Conservation (phyloP, 2,888 invertebrate genomes). For the Macrophya alboannulata region DNA sequence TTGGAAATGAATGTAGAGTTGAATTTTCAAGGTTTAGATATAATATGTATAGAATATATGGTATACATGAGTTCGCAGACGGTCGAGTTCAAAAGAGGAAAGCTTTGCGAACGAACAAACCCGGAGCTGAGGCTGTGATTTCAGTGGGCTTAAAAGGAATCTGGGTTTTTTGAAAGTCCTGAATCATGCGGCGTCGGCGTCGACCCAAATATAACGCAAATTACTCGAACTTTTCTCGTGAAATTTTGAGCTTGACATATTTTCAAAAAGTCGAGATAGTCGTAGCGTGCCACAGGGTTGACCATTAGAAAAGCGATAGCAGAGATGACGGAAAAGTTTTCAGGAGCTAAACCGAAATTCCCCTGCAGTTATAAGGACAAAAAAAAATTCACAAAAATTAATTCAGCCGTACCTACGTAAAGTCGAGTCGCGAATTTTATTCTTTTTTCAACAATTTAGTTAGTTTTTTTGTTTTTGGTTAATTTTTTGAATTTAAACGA, state of each 20-base stretch:
- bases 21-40: not conserved
- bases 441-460: no score
- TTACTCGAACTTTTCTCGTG: not conserved
- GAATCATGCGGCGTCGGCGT: not conserved
- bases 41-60: not conserved
- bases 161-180: not conserved
- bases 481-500: not conserved
- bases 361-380: not conserved
- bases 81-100: slow-evolving; percentile 28
- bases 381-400: not conserved
- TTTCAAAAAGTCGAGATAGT: not conserved
- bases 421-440: no score
- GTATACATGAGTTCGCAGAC: not conserved
- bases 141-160: not conserved
- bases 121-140: not conserved
- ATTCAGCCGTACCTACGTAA: no score
- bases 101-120: not conserved
- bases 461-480: no score
- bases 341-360: not conserved
- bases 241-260: not conserved
- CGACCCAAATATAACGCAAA: slow-evolving; percentile 17
- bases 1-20: not conserved
- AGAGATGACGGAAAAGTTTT: not conserved
- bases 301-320: not conserved
- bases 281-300: not conserved